Conservation (phyloP, 1,140 invertebrate genomes). For the Venturia canescens region DNA sequence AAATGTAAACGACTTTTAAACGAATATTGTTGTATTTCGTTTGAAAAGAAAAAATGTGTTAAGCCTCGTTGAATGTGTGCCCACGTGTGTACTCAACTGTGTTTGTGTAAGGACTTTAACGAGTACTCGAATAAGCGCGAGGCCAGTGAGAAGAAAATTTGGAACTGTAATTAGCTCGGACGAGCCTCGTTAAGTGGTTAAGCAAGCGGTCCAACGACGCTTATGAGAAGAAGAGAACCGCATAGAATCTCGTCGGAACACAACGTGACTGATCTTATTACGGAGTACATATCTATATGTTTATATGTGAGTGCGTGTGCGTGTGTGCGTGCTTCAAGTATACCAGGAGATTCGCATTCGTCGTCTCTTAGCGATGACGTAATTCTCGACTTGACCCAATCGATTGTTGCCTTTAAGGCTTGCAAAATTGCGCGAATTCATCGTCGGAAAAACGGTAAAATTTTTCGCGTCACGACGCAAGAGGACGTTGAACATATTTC, state of each 20-base stretch:
- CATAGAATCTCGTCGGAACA: neutral
- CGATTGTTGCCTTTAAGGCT: slow-evolving; percentile 21
- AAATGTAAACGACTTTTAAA: too few relatives aligned
- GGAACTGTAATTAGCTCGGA: slow-evolving; percentile 38
- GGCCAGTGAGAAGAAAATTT: slow-evolving; percentile 43
- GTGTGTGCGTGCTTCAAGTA: slow-evolving; percentile 13
- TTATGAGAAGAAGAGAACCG: neutral
- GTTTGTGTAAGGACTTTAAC: slow-evolving; percentile 14
- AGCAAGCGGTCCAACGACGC: slow-evolving; percentile 19
- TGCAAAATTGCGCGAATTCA: neutral
- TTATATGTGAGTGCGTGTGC: slow-evolving; percentile 10
- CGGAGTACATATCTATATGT: slow-evolving; percentile 3
- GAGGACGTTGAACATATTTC: slow-evolving; percentile 13
- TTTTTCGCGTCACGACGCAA: slow-evolving; percentile 5
- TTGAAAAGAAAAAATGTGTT: too few relatives aligned
- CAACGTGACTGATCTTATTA: neutral
- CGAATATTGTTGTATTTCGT: too few relatives aligned
- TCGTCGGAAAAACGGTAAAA: neutral
- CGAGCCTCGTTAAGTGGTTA: slow-evolving; percentile 33
- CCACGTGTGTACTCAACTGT: neutral
- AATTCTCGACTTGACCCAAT: slow-evolving; percentile 35
- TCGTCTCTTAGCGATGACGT: slow-evolving; percentile 53
- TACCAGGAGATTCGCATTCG: slow-evolving; percentile 21
- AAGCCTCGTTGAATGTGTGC: too few relatives aligned
- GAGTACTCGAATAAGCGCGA: neutral